phyloP scores from a whole-genome alignment of 2,888 invertebrate genomes.

The Nudaria mundana region DNA sequence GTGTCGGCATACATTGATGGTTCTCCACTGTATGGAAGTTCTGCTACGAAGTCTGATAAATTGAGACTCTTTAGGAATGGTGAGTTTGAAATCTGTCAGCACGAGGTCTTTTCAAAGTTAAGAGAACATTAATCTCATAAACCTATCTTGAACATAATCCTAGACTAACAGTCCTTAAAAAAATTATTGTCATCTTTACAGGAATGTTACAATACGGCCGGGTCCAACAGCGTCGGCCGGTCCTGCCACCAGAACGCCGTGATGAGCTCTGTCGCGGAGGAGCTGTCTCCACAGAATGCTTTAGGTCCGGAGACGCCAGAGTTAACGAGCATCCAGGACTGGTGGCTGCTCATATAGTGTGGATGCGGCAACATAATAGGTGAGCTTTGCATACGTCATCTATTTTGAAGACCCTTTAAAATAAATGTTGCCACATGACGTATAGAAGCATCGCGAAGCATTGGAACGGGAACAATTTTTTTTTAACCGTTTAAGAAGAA shows the following conservation, averaged over 20 bases:
- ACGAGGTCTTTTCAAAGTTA: neutral
- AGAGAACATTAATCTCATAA: neutral
- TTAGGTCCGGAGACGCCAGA: slow-evolving; percentile 89
- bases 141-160: neutral
- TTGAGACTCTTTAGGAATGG: slow-evolving; percentile 89
- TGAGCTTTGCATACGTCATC: too few species aligned
- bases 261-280: slow-evolving; percentile 87
- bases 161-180: neutral
- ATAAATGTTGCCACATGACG: too few species aligned
- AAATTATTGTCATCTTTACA: too few species aligned
- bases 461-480: too few species aligned
- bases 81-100: slow-evolving; percentile 36
- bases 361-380: slow-evolving; percentile 87
- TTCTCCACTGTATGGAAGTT: slow-evolving; percentile 91
- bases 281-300: slow-evolving; percentile 87
- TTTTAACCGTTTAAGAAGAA: too few species aligned
- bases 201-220: slow-evolving; percentile 83
- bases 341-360: slow-evolving; percentile 87
- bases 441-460: too few species aligned
- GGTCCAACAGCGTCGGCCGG: slow-evolving; percentile 81
- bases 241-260: slow-evolving; percentile 79
- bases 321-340: slow-evolving; percentile 91
- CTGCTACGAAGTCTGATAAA: slow-evolving; percentile 85
- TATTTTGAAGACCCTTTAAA: too few species aligned
- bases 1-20: slow-evolving; percentile 91